Conservation (phyloP, 2,797 vertebrate species). For the Lepus oiostolus region DNA sequence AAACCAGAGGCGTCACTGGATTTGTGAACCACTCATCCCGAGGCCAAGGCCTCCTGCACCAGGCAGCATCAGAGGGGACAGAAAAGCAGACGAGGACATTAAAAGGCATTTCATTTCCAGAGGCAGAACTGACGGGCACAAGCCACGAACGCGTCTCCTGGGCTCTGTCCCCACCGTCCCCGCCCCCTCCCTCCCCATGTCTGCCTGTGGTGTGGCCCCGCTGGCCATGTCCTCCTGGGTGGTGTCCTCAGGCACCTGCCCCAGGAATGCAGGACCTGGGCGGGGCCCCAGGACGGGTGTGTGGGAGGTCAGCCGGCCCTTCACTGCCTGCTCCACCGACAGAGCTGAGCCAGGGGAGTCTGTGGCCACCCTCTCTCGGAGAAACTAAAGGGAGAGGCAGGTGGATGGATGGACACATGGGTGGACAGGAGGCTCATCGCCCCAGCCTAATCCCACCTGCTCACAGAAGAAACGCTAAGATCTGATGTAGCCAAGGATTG, state of each 20-base stretch:
- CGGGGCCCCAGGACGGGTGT: background rate
- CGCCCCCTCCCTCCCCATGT: no score
- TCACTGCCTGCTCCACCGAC: background rate
- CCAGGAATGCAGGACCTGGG: background rate
- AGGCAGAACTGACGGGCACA: background rate
- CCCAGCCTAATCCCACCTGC: no score
- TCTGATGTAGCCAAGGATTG: no score
- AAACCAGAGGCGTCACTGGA: conserved; percentile 70
- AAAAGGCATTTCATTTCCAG: conserved; percentile 82
- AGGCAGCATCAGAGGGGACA: conserved; percentile 25
- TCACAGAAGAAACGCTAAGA: no score
- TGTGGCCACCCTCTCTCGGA: no score
- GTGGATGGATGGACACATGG: no score
- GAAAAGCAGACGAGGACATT: conserved; percentile 73
- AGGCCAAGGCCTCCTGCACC: conserved; percentile 76
- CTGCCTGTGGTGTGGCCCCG: no score
- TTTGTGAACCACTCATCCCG: conserved; percentile 62
- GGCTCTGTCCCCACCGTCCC: no score
- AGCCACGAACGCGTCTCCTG: background rate
- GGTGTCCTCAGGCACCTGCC: background rate
- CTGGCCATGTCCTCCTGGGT: background rate
- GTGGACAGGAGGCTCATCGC: no score
- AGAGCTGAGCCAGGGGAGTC: no score
- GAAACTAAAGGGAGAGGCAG: no score
- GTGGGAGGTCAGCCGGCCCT: background rate